Evolutionary conservation across 2,113 vertebrate species (phyloP), one percentile per base, ranked within the genome.

Genomic region (Microcebus griseorufus): DNA sequence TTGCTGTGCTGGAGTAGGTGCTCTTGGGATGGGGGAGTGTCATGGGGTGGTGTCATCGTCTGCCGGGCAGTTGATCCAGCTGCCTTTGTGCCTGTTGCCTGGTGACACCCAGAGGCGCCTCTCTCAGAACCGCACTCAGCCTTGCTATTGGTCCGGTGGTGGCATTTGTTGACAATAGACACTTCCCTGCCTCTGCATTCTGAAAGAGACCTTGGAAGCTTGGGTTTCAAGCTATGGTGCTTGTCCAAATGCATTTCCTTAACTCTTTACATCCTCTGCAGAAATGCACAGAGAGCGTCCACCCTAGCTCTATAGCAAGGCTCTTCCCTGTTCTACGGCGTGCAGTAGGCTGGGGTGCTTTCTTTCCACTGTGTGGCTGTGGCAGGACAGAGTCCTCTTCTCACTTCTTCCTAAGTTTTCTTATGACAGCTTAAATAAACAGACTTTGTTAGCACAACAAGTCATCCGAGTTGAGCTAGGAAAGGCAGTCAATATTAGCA

Each of bases 131-230:
- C 65, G 60, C 2, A 80, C 13, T 69, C 80, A 64, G 87, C 58
- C 55, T 48, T 25, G 72, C 25, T 39, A 67, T 88, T 97, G 85
- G 89, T 79, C 72, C 20, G 2, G 0, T 48, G 87, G 70, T 29
- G 79, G 42, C 14, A 67, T 97, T 97, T 98, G 58, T 94, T 97
- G 95, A 96, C 79, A 97, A 53, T 51, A 96, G 95, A 96, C 84
- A 73, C 7, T 87, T 92, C 1, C 11, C 75, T 48, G 83, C 94
- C 93, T 27, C 2, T 88, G 58, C 10, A 37, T 65, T 83, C 14
- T 90, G 89, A 97, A 84, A 93, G 91, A 84, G 97, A 96, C 39
- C 58, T 78, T 13, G 37, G 73, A 22, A 88, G n/a, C 90, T 98
- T 86, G 75, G 69, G 27, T 97, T 98, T 96, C 96, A 96, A 78